Evolutionary conservation across 2,888 invertebrate species (phyloP), one percentile per base, ranked within the genome.

Genomic region (Hofmannophila pseudospretella): DNA sequence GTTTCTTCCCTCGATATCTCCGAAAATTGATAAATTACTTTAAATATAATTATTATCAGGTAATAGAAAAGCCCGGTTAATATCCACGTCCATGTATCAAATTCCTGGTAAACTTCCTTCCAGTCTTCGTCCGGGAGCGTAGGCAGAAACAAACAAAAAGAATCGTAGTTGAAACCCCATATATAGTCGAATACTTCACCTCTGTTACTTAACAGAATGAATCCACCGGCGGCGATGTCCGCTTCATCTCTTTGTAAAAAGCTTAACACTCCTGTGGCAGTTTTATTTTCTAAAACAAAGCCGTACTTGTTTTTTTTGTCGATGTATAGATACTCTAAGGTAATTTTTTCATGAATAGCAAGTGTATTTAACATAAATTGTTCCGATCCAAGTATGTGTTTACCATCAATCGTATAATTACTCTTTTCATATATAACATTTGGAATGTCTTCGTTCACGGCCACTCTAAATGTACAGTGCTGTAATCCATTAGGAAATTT

Each of bases 181-280:
- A 43, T 10, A 32, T 34, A 47, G 20, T 45, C 45, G 19, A 39
- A 42, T n/a, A 2, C 5, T 14, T 26, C 20, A 5, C 36, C 44
- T 32, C 44, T 13, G 13, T 42, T 44, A 14, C 22, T 14, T 4
- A 42, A 37, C 7, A 47, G 20, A 13, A 32, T n/a, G 8, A 39
- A 34, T 2, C 42, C 47, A 22, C 44, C 47, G 23, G 33, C 30
- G 2, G 29, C 39, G 7, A 47, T 30, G 7, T 47, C 47, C 5
- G 37, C 30, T 22, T 34, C 26, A 10, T 28, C 32, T 2, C 7
- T 27, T 27, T 41, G 34, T 16, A 43, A 19, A 8, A 27, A 19
- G n/a, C 12, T 12, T 8, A 47, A 20, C 4, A 42, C 5, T 11
- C 41, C 45, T n/a, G 42, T 37, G n/a, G 35, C 22, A 4, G 37